Base-by-base conservation (phyloP, 2,113 vertebrate species). In the Fulmarus glacialis region DNA sequence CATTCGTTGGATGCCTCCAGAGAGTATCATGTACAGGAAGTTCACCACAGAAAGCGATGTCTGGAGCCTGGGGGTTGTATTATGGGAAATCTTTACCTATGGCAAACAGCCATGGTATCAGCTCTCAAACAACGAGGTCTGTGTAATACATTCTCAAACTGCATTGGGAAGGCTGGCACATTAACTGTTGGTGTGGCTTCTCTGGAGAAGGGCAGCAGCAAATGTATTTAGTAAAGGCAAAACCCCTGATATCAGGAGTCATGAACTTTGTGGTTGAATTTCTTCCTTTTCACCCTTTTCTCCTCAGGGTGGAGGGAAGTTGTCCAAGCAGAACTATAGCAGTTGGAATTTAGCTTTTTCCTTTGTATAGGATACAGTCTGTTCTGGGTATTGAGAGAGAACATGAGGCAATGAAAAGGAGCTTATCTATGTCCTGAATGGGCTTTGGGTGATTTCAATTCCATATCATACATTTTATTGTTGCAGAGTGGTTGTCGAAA, bases 71-170 rank as follows among this genome's bases (percentile, higher is more conserved):
- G 99, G 99, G 6, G 99, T 99, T 24, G 99, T 99, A 50, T 98
- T 99, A 71, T 99, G 99, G 99, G 99, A 99, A 98, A 99, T 99
- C 97, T 99, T 99, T 98, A 99, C 99, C 26, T 99, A 99, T 6
- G 99, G 99, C 95, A 99, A 99, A 93, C 99, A 99, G 97, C 99
- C 99, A 66, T 99, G 99, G 99, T 99, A 99, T 96, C 99, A 99
- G 96, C 99, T 99, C 56, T 99, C 99, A 89, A 99, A 99, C 97
- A 99, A 99, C 3, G 99, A 99, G 99, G 99, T 99, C 52, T 82
- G 99, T 85, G 62, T 70, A 75, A 53, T 52, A 34, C 30, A 72
- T 59, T 87, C 30, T 86, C 59, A 47, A 56, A 77, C 15, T 66
- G 15, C 15, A 26, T 21, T 85, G 26, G 16, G 45, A 78, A 86